Conservation (phyloP, 2,113 vertebrate genomes). For the Muscicapa adusta region DNA sequence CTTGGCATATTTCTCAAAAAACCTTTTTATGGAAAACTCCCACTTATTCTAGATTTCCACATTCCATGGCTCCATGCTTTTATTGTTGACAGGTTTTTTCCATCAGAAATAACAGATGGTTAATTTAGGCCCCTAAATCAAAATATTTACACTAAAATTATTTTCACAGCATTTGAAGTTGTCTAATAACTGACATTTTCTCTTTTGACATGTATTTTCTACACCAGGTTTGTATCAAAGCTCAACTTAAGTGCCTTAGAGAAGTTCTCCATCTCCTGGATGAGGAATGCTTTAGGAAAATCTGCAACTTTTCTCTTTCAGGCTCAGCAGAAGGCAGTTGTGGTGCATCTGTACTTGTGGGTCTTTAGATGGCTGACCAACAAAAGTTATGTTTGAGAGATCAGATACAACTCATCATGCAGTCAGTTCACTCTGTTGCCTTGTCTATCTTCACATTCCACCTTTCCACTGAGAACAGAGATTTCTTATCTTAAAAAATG, state of each 20-base stretch:
- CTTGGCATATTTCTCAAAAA: background rate
- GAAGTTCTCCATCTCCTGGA: background rate
- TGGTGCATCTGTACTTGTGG: background rate
- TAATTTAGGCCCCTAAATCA: constrained; percentile 7
- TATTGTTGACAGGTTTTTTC: background rate
- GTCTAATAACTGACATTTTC: background rate
- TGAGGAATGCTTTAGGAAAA: background rate
- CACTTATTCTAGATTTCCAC: background rate
- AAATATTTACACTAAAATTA: constrained; percentile 39
- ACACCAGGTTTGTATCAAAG: background rate
- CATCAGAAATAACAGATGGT: constrained; percentile 39
- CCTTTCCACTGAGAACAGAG: background rate
- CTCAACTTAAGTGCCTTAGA: background rate
- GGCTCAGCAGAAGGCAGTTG: background rate
- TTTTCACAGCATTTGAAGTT: constrained; percentile 17
- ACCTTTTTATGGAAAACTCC: background rate
- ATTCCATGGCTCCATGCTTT: background rate
- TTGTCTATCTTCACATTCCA: background rate
- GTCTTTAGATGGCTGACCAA: background rate
- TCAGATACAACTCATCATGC: background rate
- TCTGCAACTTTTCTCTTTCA: background rate
- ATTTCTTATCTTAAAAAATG: background rate
- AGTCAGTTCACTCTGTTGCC: background rate
- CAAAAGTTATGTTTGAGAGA: background rate
- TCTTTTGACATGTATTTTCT: background rate